Evolutionary conservation across 2,888 invertebrate genomes (phyloP), one percentile per base, ranked within the genome.

Genomic region (Gerris lacustris): DNA sequence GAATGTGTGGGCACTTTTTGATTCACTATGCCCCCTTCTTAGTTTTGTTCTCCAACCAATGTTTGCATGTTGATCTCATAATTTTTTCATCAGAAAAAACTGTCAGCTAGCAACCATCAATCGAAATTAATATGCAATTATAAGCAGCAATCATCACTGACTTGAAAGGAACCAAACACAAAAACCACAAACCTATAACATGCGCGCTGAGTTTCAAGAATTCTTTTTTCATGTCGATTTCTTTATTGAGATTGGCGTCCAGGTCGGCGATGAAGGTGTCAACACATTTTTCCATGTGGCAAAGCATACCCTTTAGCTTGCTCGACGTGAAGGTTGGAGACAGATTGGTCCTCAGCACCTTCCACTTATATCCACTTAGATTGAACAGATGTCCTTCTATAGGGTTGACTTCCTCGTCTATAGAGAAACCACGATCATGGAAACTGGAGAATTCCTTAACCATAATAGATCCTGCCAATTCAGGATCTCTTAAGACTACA

Each of bases 321-420:
- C 82, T 83, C 0, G 82, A 80, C 0, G 84, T 83, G 74, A 85
- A 82, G 0, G 82, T 81, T 0, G 84, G 84, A 0, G 83, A 81
- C 44, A 85, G 77, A 72, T 83, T 83, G 0, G 79, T 75, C 44
- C 85, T 78, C 7, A 83, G 74, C 62, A 78, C 79, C 76, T 82
- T 84, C 86, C 85, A 86, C 4, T 80, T 80, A 0, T 82, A 81
- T 72, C 82, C 82, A 70, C 80, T 81, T 69, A 82, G 73, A 0
- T 80, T 78, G 71, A 84, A 79, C 11, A 82, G 75, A 71, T 80
- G 79, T 0, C 77, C 78, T 5, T 77, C 76, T 1, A 81, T 73
- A 0, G 80, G 78, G 69, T 81, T 79, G 70, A 75, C 73, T 5
- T 72, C 67, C 44, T 69, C 69, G 67, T 74, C 69, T 11, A 70